Conservation (phyloP, 37 sponge, comb jelly and placozoan species). For the Ephydatia muelleri region DNA sequence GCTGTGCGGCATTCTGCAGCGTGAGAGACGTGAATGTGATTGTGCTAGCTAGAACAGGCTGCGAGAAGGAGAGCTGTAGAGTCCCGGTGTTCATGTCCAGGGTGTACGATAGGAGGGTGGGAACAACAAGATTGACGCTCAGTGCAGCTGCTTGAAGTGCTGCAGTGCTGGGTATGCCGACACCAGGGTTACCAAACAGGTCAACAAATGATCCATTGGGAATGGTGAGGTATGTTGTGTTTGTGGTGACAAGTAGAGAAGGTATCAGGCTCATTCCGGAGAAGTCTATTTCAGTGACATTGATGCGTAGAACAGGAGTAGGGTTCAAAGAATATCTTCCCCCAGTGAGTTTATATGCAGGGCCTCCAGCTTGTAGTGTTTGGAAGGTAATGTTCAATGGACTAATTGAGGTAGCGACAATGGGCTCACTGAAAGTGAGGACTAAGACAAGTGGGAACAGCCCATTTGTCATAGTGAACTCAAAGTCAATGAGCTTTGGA, state of each 20-base stretch:
- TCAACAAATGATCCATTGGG: conserved; percentile 58
- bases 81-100: conserved; percentile 71
- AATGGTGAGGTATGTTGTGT: conserved; percentile 70
- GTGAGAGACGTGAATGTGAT: conserved; percentile 50
- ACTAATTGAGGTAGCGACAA: conserved; percentile 66
- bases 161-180: conserved; percentile 29
- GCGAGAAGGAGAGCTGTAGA: conserved; percentile 69
- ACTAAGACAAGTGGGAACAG: conserved; percentile 64
- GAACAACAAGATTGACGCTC: conserved; percentile 47
- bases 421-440: conserved; percentile 70
- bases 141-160: conserved; percentile 53
- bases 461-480: conserved; percentile 55
- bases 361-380: conserved; percentile 4
- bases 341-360: conserved; percentile 61
- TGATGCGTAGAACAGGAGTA: conserved; percentile 49
- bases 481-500: conserved; percentile 50
- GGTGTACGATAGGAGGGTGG: conserved; percentile 51
- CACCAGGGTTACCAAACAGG: conserved; percentile 62
- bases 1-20: conserved; percentile 38
- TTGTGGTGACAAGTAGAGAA: conserved; percentile 65
- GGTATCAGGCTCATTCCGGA: conserved; percentile 56
- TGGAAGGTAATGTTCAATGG: conserved; percentile 72
- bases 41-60: conserved; percentile 55
- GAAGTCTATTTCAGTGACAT: conserved; percentile 73
- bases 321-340: conserved; percentile 32